Evolutionary conservation across 2,113 vertebrate genomes (phyloP).

Genomic region (Strix uralensis): DNA sequence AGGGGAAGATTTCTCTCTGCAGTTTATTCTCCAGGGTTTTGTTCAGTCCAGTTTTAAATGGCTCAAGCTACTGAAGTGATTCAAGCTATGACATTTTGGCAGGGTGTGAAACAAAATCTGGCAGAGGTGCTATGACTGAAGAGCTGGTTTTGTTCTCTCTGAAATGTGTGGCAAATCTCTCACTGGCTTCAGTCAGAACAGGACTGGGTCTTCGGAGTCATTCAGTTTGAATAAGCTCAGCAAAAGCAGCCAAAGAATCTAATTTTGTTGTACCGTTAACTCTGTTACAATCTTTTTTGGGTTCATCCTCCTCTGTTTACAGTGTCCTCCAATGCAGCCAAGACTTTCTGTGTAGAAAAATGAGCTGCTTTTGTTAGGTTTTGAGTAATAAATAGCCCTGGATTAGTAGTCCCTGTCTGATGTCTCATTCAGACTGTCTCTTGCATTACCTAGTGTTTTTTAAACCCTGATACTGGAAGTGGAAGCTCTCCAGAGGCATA

Average conservation of each 20-base stretch:
- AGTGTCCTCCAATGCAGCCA: neutral
- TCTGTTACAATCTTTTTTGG: neutral
- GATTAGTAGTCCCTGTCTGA: slow-evolving; percentile 4
- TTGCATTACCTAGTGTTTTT: neutral
- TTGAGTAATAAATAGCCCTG: neutral
- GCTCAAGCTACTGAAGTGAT: slow-evolving; percentile 39
- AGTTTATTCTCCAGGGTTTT: slow-evolving; percentile 29
- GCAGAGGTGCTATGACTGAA: slow-evolving; percentile 11
- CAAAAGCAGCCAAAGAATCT: neutral
- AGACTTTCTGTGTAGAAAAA: neutral
- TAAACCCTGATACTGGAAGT: neutral
- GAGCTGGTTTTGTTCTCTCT: slow-evolving; percentile 15
- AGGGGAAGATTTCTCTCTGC: neutral
- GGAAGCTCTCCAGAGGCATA: neutral
- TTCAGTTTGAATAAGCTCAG: neutral
- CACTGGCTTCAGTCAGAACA: neutral
- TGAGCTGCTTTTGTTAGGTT: neutral
- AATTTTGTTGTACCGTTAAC: neutral
- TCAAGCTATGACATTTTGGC: slow-evolving; percentile 48
- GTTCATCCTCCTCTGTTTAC: neutral
- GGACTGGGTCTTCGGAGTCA: neutral
- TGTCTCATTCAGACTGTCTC: slow-evolving; percentile 20
- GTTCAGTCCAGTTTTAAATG: slow-evolving; percentile 20
- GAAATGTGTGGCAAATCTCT: slow-evolving; percentile 25
- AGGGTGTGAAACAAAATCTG: slow-evolving; percentile 53